phyloP scores from a whole-genome alignment of 2,888 invertebrate genomes.

The Beris morrisii region DNA sequence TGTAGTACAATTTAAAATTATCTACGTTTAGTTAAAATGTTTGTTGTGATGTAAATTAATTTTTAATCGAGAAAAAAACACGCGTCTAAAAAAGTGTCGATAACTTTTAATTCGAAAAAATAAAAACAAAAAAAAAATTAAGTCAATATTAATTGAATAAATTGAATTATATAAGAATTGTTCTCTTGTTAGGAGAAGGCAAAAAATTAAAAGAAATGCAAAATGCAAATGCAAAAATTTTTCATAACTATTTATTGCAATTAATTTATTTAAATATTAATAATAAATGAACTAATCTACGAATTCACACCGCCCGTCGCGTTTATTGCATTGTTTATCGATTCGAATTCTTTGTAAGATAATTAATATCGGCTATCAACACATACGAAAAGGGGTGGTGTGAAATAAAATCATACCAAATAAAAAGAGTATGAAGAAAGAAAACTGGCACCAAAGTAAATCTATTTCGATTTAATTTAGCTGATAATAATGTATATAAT shows the following conservation, averaged over 20 bases:
- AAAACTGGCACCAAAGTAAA: conserved; percentile 25
- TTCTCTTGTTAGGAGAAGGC: too few relatives aligned
- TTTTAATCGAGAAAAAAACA: conserved; percentile 2
- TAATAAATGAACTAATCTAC: not conserved
- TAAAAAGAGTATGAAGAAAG: not conserved
- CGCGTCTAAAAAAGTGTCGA: not conserved
- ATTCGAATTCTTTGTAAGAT: too few relatives aligned
- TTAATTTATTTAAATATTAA: conserved; percentile 15
- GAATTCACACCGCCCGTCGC: too few relatives aligned
- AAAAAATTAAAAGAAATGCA: conserved; percentile 1
- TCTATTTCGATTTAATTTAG: not conserved
- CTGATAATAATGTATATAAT: conserved; percentile 8
- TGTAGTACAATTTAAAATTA: conserved; percentile 19
- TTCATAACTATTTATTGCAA: conserved; percentile 20
- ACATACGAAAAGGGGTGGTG: too few relatives aligned
- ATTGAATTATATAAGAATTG: too few relatives aligned
- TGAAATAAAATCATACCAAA: conserved; percentile 3
- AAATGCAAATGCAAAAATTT: not conserved
- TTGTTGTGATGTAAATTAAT: conserved; percentile 21
- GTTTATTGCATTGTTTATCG: too few relatives aligned
- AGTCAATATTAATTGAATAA: not conserved
- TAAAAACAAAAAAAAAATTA: conserved; percentile 4
- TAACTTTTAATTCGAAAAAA: not conserved
- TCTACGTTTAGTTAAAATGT: conserved; percentile 6
- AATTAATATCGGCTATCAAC: too few relatives aligned